Evolutionary conservation across 2,888 invertebrate genomes (phyloP).

Genomic region (Lottia gigantea): DNA sequence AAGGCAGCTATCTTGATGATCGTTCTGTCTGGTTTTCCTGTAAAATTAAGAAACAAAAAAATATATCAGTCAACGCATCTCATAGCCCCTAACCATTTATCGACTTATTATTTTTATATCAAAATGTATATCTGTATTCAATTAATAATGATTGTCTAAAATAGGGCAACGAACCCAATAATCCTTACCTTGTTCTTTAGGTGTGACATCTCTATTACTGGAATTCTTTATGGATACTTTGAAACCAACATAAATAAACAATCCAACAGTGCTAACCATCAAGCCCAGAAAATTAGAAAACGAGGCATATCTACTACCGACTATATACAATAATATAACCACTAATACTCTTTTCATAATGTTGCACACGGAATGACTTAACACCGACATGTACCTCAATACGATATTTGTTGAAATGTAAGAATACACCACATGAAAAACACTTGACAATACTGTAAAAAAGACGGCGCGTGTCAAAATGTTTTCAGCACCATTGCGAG

Average conservation of each 20-base stretch:
- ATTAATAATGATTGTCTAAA: too few species aligned
- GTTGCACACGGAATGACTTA: slow-evolving; percentile 40
- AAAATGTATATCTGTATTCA: too few species aligned
- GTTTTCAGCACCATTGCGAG: not conserved
- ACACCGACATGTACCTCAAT: slow-evolving; percentile 34
- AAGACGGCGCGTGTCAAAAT: not conserved
- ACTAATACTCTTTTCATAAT: slow-evolving; percentile 38
- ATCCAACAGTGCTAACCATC: slow-evolving; percentile 11
- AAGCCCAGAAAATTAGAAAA: slow-evolving; percentile 27
- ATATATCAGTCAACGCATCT: too few species aligned
- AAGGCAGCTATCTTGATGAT: slow-evolving; percentile 1
- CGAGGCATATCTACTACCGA: slow-evolving; percentile 28
- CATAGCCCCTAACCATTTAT: too few species aligned
- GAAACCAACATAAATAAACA: not conserved
- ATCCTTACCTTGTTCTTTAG: not conserved
- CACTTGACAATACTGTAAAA: slow-evolving; percentile 22
- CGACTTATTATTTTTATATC: too few species aligned
- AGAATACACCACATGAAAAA: slow-evolving; percentile 40
- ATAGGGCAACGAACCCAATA: too few species aligned
- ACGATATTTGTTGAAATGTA: slow-evolving; percentile 37
- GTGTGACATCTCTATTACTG: not conserved
- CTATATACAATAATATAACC: slow-evolving; percentile 32
- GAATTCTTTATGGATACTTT: too few species aligned
- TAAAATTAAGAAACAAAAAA: not conserved
- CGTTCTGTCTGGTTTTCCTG: not conserved